These are phyloP conservation scores for Cepphus grylle DNA, from an alignment of 2,113 vertebrate species.

Conservation along the genomic window DNA sequence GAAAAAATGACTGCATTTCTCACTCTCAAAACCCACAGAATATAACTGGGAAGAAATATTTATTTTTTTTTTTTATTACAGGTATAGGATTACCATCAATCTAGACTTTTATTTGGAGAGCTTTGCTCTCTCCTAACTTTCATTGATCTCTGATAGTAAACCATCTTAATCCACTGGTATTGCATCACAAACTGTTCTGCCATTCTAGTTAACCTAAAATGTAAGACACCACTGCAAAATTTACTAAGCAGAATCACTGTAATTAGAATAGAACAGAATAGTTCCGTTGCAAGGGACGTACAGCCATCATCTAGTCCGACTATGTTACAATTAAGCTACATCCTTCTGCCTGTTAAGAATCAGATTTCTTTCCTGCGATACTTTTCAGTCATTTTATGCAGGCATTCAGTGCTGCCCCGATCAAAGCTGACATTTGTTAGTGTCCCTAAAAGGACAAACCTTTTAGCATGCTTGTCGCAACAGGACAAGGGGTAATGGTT, in stretches of 20 bases:
- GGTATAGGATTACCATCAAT: not conserved
- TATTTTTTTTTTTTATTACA: not conserved
- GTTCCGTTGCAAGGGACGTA: not conserved
- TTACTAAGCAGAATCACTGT: not conserved
- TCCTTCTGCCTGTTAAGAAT: not conserved
- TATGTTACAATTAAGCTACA: not conserved
- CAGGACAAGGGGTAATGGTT: not conserved
- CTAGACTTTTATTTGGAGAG: not conserved
- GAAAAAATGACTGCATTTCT: not conserved
- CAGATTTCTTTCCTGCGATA: not conserved
- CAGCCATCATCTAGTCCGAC: not conserved
- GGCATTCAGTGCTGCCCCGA: not conserved
- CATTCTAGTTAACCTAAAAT: not conserved
- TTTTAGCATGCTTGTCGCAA: not conserved
- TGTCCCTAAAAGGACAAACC: not conserved
- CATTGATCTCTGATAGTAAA: not conserved
- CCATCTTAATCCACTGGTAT: not conserved
- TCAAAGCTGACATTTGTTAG: not conserved
- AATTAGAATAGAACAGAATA: not conserved
- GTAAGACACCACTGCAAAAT: not conserved
- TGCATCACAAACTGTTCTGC: not conserved
- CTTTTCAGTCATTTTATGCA: not conserved
- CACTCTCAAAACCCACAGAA: not conserved
- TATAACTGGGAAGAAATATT: not conserved
- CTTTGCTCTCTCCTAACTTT: not conserved